These are phyloP conservation scores for Synergus gifuensis DNA, from an alignment of 2,888 invertebrate genomes.

Conservation along the genomic window DNA sequence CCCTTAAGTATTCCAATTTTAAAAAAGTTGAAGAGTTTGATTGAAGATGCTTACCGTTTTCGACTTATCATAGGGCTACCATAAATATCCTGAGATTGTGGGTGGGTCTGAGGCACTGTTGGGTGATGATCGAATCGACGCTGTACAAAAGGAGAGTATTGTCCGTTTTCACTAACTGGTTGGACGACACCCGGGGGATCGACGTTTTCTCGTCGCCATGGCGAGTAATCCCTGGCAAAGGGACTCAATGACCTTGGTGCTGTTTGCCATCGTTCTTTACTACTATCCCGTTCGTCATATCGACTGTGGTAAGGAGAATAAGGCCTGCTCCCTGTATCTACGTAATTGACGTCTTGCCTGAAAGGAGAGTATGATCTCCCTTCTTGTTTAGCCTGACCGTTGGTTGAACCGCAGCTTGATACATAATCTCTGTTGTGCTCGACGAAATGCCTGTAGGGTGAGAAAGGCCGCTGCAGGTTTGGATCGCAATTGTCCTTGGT, in stretches of 20 bases:
- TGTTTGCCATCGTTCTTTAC: slow-evolving; percentile 70
- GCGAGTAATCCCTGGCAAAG: slow-evolving; percentile 75
- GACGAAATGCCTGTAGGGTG: slow-evolving; percentile 66
- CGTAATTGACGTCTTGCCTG: slow-evolving; percentile 62
- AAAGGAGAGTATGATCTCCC: slow-evolving; percentile 55
- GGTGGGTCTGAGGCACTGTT: slow-evolving; percentile 69
- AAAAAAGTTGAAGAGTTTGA: background rate
- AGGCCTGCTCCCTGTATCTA: slow-evolving; percentile 61
- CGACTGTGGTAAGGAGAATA: slow-evolving; percentile 70
- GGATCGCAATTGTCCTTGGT: slow-evolving; percentile 60
- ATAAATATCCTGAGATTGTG: slow-evolving; percentile 70
- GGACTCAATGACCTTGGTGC: slow-evolving; percentile 73
- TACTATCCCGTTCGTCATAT: slow-evolving; percentile 65
- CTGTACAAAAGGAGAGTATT: slow-evolving; percentile 71
- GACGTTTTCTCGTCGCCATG: slow-evolving; percentile 76
- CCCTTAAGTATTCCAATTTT: too few relatives aligned
- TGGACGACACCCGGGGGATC: slow-evolving; percentile 75
- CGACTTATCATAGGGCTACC: slow-evolving; percentile 76
- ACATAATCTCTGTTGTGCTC: slow-evolving; percentile 58
- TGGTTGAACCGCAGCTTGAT: slow-evolving; percentile 55
- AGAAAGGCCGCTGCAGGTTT: slow-evolving; percentile 68
- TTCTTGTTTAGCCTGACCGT: slow-evolving; percentile 58
- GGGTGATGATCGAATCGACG: slow-evolving; percentile 69
- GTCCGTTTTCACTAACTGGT: slow-evolving; percentile 64
- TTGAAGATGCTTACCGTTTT: slow-evolving; percentile 69